These are phyloP conservation scores for Urocolius indicus DNA, from an alignment of 2,113 vertebrate genomes.

Conservation along the genomic window DNA sequence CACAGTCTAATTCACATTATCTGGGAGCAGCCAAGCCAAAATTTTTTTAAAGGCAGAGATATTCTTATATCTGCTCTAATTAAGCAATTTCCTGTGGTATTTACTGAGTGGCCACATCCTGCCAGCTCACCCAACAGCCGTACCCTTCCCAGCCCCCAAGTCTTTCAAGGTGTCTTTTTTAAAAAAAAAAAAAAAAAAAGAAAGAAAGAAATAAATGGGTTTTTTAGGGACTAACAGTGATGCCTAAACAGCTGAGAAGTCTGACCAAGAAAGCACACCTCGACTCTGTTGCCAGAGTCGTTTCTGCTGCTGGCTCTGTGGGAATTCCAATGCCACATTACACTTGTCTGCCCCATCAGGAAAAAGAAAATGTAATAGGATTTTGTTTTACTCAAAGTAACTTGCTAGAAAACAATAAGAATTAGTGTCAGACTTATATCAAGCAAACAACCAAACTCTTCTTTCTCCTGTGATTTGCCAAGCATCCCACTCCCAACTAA, in stretches of 20 bases:
- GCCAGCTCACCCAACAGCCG: background rate
- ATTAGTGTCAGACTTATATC: background rate
- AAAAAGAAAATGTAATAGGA: background rate
- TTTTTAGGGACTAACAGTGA: background rate
- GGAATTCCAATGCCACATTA: background rate
- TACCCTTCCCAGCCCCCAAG: background rate
- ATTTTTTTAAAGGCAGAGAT: background rate
- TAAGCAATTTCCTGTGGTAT: slow-evolving; percentile 65
- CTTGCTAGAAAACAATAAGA: background rate
- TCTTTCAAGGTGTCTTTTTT: background rate
- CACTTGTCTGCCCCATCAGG: accelerated
- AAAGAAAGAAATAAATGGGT: background rate
- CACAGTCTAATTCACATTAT: slow-evolving; percentile 36
- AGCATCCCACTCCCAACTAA: background rate
- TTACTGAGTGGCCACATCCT: slow-evolving; percentile 20
- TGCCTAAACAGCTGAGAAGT: background rate
- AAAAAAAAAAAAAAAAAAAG: too few species aligned
- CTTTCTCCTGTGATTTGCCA: background rate
- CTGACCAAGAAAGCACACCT: background rate
- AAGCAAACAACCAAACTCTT: background rate
- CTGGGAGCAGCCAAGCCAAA: slow-evolving; percentile 10
- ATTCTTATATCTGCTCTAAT: slow-evolving; percentile 49
- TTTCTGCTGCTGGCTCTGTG: background rate
- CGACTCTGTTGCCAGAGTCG: background rate
- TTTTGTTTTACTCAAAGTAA: background rate